Conservation (phyloP, 1,140 invertebrate species). For the Danaus plexippus region DNA sequence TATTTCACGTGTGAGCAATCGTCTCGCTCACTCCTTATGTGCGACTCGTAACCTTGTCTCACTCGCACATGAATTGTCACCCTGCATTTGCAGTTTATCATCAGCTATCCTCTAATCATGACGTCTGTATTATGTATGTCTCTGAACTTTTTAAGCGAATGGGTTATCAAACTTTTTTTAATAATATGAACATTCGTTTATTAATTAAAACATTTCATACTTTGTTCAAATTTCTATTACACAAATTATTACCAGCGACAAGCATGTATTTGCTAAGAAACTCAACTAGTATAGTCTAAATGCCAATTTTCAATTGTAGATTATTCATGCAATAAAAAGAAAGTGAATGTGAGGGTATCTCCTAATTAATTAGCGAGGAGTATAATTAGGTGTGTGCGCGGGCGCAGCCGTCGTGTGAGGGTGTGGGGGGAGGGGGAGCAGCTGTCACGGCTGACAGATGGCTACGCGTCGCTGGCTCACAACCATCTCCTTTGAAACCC, state of each 20-base stretch:
- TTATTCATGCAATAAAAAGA: slow-evolving; percentile 34
- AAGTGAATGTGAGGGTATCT: slow-evolving; percentile 35
- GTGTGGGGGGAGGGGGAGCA: slow-evolving; percentile 40
- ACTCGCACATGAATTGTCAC: slow-evolving; percentile 51
- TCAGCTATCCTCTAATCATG: slow-evolving; percentile 50
- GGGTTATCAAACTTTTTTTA: no score
- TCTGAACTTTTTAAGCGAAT: background rate
- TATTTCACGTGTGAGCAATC: slow-evolving; percentile 38
- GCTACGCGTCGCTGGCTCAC: slow-evolving; percentile 48
- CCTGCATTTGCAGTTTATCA: slow-evolving; percentile 53
- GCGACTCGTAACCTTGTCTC: slow-evolving; percentile 29
- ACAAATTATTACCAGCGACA: slow-evolving; percentile 1
- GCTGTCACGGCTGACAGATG: slow-evolving; percentile 58
- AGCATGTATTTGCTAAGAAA: background rate
- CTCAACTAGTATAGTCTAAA: slow-evolving; percentile 14
- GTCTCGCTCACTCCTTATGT: slow-evolving; percentile 29
- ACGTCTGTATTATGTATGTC: slow-evolving; percentile 61
- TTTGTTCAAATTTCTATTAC: background rate
- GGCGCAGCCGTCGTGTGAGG: slow-evolving; percentile 39
- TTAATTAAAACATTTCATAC: no score
- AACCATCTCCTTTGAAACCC: slow-evolving; percentile 42
- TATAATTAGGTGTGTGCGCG: slow-evolving; percentile 47
- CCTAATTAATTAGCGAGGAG: slow-evolving; percentile 58
- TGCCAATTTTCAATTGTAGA: slow-evolving; percentile 42
- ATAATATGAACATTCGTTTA: no score